Conservation (phyloP, 2,797 vertebrate species). For the Crax fasciolata region DNA sequence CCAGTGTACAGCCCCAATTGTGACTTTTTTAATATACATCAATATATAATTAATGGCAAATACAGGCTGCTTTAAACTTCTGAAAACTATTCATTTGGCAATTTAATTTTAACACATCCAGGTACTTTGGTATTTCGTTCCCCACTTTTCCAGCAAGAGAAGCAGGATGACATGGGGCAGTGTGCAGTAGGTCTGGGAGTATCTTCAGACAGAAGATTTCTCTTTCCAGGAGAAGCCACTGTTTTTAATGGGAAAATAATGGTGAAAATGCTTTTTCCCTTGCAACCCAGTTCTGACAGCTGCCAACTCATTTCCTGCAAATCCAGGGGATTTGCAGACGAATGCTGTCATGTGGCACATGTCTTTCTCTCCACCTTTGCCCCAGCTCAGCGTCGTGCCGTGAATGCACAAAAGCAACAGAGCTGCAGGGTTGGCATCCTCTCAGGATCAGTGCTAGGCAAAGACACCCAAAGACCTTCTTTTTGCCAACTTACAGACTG, state of each 20-base stretch:
- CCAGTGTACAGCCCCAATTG: background rate
- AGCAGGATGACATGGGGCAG: background rate
- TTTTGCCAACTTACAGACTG: background rate
- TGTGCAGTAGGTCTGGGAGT: background rate
- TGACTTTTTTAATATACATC: background rate
- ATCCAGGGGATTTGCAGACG: background rate
- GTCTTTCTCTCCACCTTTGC: background rate
- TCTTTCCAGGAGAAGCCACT: background rate
- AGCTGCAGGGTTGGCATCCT: background rate
- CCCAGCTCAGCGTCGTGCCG: fast-evolving
- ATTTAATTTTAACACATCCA: background rate
- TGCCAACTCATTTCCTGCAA: background rate
- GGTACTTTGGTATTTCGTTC: background rate
- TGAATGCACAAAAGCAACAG: background rate
- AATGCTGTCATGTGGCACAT: background rate
- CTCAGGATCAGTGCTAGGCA: background rate
- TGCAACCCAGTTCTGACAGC: background rate
- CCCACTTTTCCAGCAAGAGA: fast-evolving
- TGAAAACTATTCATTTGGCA: background rate
- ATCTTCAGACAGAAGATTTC: background rate
- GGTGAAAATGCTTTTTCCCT: background rate
- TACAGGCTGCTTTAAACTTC: fast-evolving
- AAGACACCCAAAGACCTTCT: background rate
- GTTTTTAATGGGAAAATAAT: background rate
- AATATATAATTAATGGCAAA: background rate